phyloP scores from a whole-genome alignment of 2,888 invertebrate genomes.

The Acleris laterana region DNA sequence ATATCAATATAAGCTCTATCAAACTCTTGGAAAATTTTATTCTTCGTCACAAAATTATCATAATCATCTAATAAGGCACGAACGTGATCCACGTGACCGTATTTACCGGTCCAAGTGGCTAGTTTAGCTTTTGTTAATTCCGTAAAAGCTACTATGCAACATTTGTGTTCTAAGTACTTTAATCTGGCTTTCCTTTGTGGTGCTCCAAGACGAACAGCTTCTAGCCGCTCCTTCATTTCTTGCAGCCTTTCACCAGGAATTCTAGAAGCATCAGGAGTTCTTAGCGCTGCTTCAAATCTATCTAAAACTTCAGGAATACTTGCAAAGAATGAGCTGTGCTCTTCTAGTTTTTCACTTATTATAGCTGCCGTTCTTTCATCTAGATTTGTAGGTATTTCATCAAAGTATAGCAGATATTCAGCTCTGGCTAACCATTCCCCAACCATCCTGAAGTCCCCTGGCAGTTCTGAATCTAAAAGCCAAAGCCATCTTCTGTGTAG shows the following conservation, averaged over 20 bases:
- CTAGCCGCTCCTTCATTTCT: slow-evolving; percentile 91
- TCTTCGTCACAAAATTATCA: slow-evolving; percentile 95
- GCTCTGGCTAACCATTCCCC: slow-evolving; percentile 96
- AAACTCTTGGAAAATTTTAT: slow-evolving; percentile 97
- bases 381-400: slow-evolving; percentile 92
- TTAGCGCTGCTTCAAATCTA: slow-evolving; percentile 90
- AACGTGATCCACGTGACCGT: slow-evolving; percentile 92
- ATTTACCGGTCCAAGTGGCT: slow-evolving; percentile 95
- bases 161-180: slow-evolving; percentile 96
- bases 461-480: slow-evolving; percentile 93
- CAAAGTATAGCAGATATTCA: slow-evolving; percentile 91
- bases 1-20: slow-evolving; percentile 96
- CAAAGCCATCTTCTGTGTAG: slow-evolving; percentile 94
- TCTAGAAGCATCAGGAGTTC: slow-evolving; percentile 87
- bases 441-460: slow-evolving; percentile 92
- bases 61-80: slow-evolving; percentile 94
- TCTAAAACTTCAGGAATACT: slow-evolving; percentile 91
- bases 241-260: slow-evolving; percentile 92
- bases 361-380: slow-evolving; percentile 95
- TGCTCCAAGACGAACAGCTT: slow-evolving; percentile 89
- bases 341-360: slow-evolving; percentile 94
- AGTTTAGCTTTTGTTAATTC: slow-evolving; percentile 95
- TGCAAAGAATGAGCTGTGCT: slow-evolving; percentile 95
- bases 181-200: slow-evolving; percentile 92
- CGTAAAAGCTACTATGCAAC: slow-evolving; percentile 96